Base-by-base conservation (phyloP, 30 jellyfish, hydroid and myxozoan species). In the Cassiopea xamachana region DNA sequence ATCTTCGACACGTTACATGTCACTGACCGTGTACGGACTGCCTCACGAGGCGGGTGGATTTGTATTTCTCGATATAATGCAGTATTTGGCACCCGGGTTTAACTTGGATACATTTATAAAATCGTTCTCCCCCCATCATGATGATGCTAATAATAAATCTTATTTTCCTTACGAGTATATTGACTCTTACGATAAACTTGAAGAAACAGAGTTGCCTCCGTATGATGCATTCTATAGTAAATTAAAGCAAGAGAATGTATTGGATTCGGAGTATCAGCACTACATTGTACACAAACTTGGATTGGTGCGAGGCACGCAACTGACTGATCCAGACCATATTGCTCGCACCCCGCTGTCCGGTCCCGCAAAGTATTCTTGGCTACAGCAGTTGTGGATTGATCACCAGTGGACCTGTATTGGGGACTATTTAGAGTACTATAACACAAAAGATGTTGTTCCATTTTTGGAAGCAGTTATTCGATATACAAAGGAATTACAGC, bases 211-310 rank as follows among this genome's bases (percentile, higher is more conserved):
- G 2, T 45, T 79, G 12, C 87, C 75, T 50, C 77, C 77, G 0
- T 79, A 79, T 79, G 87, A 79, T 1, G 70, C 87, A 3, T 79
- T 51, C 60, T 79, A 15, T 1, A 79, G 87, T 19, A 79, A 19
- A 3, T 51, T 79, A 4, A 48, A 51, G 55, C 76, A 79, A 4
- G 87, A 2, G 0, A 79, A 79, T 18, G 77, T 79, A 1, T 18
- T 79, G 0, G 76, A 79, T 14, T 69, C n/a, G 0, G 75, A 79
- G 18, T 50, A 14, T 48, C 39, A 27, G 39, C 39, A 27, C 0
- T 27, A 27, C 0, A 27, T 27, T 27, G 39, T 27, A 27, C 39
- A 27, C 39, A 27, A 27, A 27, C 39, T 27, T 27, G 39, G 39
- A 27, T 0, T 27, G 39, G 0, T 0, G 39, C 39, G 39, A 27